Percentiles rank a stretch among this genome's conserved stretches.
Conservation (phyloP, 2,888 invertebrate genomes). For the Pachymerium ferrugineum region DNA sequence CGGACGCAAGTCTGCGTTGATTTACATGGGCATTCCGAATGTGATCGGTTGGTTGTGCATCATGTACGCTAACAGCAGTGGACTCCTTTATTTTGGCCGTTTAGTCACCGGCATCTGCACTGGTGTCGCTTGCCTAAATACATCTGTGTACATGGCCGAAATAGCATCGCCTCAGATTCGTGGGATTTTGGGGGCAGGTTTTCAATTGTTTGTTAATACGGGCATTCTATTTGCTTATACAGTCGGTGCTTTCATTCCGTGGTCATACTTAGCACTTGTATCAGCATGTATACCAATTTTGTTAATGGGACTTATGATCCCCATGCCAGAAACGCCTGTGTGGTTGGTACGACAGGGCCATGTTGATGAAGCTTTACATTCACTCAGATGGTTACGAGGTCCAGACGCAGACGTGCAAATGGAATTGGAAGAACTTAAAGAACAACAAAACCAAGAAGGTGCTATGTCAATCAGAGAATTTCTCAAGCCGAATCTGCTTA, state of each 20-base stretch:
- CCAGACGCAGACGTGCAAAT: slow-evolving; percentile 67
- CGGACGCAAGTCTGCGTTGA: slow-evolving; percentile 58
- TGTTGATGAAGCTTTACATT: slow-evolving; percentile 66
- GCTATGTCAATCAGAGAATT: slow-evolving; percentile 55
- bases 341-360: slow-evolving; percentile 43
- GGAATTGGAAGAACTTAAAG: slow-evolving; percentile 68
- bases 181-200: slow-evolving; percentile 82
- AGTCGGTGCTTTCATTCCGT: slow-evolving; percentile 69
- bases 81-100: slow-evolving; percentile 72
- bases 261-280: slow-evolving; percentile 73
- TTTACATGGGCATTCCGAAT: slow-evolving; percentile 51
- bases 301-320: slow-evolving; percentile 69
- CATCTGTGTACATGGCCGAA: slow-evolving; percentile 91
- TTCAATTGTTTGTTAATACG: slow-evolving; percentile 76
- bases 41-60: slow-evolving; percentile 68
- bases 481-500: slow-evolving; percentile 61
- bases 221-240: slow-evolving; percentile 64
- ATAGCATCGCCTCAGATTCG: slow-evolving; percentile 86
- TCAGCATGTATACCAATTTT: slow-evolving; percentile 72
- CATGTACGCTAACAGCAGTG: slow-evolving; percentile 55
- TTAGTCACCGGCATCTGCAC: slow-evolving; percentile 79
- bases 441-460: slow-evolving; percentile 52
- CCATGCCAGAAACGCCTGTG: slow-evolving; percentile 87
- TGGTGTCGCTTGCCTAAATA: slow-evolving; percentile 75
- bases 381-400: slow-evolving; percentile 79